Base-by-base conservation (phyloP, 2,888 invertebrate species). In the Phengaris arion region DNA sequence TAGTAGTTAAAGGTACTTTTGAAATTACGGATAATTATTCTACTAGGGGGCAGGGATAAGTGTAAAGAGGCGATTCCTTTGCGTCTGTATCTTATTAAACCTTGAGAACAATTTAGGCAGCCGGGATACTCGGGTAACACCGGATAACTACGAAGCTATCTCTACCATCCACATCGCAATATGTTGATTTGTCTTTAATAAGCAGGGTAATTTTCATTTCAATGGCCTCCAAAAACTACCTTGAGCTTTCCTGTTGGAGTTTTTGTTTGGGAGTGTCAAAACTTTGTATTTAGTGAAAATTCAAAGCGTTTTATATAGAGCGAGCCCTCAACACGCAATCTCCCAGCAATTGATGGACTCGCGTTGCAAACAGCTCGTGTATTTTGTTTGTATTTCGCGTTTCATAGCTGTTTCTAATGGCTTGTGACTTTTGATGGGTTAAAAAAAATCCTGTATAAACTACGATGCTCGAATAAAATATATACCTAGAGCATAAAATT, bases 201-300 rank as follows among this genome's bases (percentile, higher is more conserved):
- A 3, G 2, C 35, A 52, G 5, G 52, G 52, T 12, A 52, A 52
- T 52, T 59, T 15, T 59, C 0, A 8, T n/a, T 59, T 7, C 55
- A 12, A 9, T n/a, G 55, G n/a, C 15, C n/a, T 15, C 59, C 15
- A 48, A 48, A 69, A 69, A 48, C 68, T 22, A 7, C 13, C 15
- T 69, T 69, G 2, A 48, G 69, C 48, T 46, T 69, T 69, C 9
- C 8, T 35, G 13, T 68, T 51, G 74, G 15, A 46, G 46, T 74
- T 12, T 12, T 74, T 52, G 74, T 68, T 74, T 74, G 64, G 12
- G 59, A 46, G 64, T 64, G 51, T 51, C 45, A 48, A 69, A 69
- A 69, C 12, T 7, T 51, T 52, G 52, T 68, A 59, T 13, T 52
- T 52, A 52, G 51, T 68, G 46, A 74, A 74, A 68, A 68, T 46